phyloP scores from a whole-genome alignment of 2,113 vertebrate species.

The Centropus bengalensis region DNA sequence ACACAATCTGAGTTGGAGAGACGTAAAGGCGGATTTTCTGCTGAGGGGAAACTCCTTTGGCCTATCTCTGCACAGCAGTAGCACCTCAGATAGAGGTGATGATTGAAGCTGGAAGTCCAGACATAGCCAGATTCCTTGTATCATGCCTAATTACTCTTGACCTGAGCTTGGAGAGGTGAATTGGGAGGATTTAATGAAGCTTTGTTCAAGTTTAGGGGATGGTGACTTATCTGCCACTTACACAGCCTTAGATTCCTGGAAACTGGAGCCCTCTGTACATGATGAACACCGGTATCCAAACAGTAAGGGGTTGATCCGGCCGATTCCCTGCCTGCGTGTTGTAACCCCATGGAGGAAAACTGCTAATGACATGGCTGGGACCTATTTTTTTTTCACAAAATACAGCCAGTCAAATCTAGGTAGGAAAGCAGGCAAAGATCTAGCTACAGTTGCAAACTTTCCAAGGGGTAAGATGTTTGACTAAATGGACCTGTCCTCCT shows the following conservation, averaged over 20 bases:
- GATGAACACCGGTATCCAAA: too few species aligned
- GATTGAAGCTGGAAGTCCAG: neutral
- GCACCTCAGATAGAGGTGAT: neutral
- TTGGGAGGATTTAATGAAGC: neutral
- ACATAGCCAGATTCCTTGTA: neutral
- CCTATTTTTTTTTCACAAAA: too few species aligned
- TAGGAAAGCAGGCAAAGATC: too few species aligned
- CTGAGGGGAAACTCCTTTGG: neutral
- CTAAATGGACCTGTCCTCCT: too few species aligned
- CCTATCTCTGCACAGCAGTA: neutral
- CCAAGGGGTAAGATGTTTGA: too few species aligned
- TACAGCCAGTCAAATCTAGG: too few species aligned
- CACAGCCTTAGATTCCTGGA: neutral
- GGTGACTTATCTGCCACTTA: neutral
- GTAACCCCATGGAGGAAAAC: too few species aligned
- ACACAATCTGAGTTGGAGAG: neutral
- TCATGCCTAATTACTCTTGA: neutral
- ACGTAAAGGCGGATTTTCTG: neutral
- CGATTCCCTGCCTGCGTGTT: too few species aligned
- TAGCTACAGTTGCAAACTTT: too few species aligned
- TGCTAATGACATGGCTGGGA: too few species aligned
- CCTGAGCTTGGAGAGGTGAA: neutral
- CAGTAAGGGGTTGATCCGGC: too few species aligned
- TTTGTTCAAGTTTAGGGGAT: neutral
- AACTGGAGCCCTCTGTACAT: too few species aligned